Percentiles rank a stretch among this genome's conserved stretches.
Conservation (phyloP, 2,797 vertebrate genomes). For the Hydrocynus forskahlii region DNA sequence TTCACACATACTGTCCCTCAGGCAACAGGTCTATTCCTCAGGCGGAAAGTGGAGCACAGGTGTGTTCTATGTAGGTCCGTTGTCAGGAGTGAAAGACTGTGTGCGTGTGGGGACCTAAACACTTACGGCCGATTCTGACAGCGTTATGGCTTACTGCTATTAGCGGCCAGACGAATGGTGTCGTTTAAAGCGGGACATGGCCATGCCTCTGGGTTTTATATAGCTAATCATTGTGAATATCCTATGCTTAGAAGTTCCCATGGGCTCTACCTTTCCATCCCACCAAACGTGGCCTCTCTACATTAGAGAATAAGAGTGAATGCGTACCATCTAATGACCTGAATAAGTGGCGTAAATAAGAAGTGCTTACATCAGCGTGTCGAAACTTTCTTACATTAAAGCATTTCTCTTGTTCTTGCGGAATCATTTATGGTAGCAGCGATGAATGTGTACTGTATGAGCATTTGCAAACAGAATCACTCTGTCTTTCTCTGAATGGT, state of each 20-base stretch:
- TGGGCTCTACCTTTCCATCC: slow-evolving; percentile 75
- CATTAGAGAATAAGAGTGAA: slow-evolving; percentile 73
- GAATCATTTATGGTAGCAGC: slow-evolving; percentile 7
- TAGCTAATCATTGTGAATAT: slow-evolving; percentile 77
- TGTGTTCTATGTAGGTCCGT: slow-evolving; percentile 78
- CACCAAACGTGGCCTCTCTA: slow-evolving; percentile 65
- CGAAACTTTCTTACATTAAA: slow-evolving; percentile 38
- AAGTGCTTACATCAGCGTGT: slow-evolving; percentile 53
- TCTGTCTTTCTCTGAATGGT: not conserved
- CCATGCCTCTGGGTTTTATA: slow-evolving; percentile 72
- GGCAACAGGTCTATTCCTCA: slow-evolving; percentile 67
- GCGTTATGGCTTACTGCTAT: slow-evolving; percentile 80
- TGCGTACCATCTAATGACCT: slow-evolving; percentile 78
- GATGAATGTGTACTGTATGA: slow-evolving; percentile 15
- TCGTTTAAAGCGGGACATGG: slow-evolving; percentile 55
- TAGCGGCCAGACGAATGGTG: slow-evolving; percentile 69
- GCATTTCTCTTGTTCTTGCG: slow-evolving; percentile 14
- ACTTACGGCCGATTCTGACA: slow-evolving; percentile 75
- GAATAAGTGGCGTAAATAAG: slow-evolving; percentile 79
- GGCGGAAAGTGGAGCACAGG: slow-evolving; percentile 79
- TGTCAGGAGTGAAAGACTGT: slow-evolving; percentile 69
- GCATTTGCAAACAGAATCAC: not conserved
- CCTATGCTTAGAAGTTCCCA: slow-evolving; percentile 68
- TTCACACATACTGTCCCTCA: slow-evolving; percentile 20
- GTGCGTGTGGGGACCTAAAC: slow-evolving; percentile 72